These are phyloP conservation scores for Tenebrio molitor DNA, from an alignment of 1,140 invertebrate species.

Conservation along the genomic window DNA sequence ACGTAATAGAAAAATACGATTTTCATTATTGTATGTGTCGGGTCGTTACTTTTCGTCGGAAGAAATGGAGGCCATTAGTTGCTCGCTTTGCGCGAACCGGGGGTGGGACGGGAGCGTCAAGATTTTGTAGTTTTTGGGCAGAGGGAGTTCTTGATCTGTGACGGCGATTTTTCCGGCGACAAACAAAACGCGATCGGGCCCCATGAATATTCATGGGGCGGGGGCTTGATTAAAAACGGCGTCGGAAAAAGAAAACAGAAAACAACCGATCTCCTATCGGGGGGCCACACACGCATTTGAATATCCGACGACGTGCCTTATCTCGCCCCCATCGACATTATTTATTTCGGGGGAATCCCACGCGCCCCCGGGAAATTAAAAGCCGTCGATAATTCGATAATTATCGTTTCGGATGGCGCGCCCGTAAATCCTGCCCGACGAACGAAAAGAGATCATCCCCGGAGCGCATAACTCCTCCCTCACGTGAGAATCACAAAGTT, in stretches of 20 bases:
- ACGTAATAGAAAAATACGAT: not conserved
- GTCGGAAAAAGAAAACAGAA: not conserved
- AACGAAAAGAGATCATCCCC: not conserved
- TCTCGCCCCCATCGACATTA: constrained; percentile 14
- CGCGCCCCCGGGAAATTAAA: not conserved
- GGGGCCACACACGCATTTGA: not conserved
- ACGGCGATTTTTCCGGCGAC: too few species aligned
- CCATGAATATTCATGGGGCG: too few species aligned
- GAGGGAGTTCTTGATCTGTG: too few species aligned
- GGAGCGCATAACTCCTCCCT: constrained; percentile 6
- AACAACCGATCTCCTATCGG: not conserved
- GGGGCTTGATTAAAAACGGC: not conserved
- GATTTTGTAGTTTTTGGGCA: too few species aligned
- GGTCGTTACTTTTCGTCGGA: not conserved
- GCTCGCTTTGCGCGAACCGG: not conserved
- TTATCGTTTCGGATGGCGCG: not conserved
- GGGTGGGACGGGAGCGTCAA: too few species aligned
- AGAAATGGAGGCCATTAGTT: not conserved
- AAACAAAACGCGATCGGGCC: too few species aligned
- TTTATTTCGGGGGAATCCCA: not conserved
- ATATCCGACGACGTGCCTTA: constrained; percentile 10
- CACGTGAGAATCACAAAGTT: constrained; percentile 4
- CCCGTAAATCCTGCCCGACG: not conserved
- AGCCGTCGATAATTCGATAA: constrained; percentile 13
- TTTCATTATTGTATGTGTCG: not conserved